Percentiles rank a stretch among this genome's conserved stretches.
Evolutionary conservation across 2,888 invertebrate species (phyloP).

Genomic region (Copidosoma aretas): DNA sequence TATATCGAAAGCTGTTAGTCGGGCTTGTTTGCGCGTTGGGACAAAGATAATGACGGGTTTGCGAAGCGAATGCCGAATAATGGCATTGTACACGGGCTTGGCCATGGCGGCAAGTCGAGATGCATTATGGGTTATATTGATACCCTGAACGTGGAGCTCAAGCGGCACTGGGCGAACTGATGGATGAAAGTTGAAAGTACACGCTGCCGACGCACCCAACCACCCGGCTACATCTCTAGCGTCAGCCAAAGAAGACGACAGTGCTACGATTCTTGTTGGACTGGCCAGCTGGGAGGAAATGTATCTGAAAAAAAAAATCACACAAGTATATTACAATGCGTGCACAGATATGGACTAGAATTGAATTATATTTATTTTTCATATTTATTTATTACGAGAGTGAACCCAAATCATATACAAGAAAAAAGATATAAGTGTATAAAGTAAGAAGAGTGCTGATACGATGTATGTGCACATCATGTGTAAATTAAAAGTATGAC

Average conservation of each 20-base stretch:
- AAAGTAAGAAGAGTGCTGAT: too few relatives aligned
- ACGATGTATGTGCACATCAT: too few relatives aligned
- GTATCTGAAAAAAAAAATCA: constrained; percentile 71
- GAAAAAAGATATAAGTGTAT: too few relatives aligned
- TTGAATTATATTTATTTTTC: too few relatives aligned
- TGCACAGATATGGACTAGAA: background rate
- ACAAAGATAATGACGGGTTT: constrained; percentile 91
- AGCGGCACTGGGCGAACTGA: constrained; percentile 94
- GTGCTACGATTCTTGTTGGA: constrained; percentile 90
- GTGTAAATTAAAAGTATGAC: too few relatives aligned
- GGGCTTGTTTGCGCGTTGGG: constrained; percentile 87
- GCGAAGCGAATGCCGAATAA: constrained; percentile 81
- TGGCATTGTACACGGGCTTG: constrained; percentile 94
- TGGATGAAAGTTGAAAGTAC: constrained; percentile 98
- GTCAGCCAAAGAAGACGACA: constrained; percentile 93
- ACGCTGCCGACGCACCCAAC: constrained; percentile 92
- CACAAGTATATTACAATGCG: background rate
- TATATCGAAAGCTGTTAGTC: constrained; percentile 94
- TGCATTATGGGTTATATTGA: constrained; percentile 97
- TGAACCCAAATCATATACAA: too few relatives aligned
- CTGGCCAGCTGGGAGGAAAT: constrained; percentile 92
- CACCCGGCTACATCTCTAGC: constrained; percentile 95
- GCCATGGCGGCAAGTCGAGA: constrained; percentile 97
- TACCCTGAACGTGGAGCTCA: constrained; percentile 93
- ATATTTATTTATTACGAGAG: too few relatives aligned